phyloP scores from a whole-genome alignment of 1,140 invertebrate genomes.

The Meloidogyne hapla region DNA sequence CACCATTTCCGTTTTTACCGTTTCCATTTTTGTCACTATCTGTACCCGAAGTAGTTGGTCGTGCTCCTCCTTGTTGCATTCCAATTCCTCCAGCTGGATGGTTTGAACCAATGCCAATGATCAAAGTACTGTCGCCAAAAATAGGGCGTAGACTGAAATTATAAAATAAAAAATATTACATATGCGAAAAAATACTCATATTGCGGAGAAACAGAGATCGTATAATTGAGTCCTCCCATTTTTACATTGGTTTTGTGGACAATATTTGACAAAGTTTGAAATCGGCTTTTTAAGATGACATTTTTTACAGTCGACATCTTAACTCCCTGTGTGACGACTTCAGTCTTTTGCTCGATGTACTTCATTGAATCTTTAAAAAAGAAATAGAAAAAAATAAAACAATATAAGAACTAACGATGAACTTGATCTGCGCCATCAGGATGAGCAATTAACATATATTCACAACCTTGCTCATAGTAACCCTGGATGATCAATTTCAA shows the following conservation, averaged over 20 bases:
- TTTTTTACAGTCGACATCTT: background rate
- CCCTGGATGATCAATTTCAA: background rate
- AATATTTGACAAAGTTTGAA: background rate
- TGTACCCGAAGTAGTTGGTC: background rate
- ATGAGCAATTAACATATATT: conserved; percentile 15
- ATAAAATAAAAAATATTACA: background rate
- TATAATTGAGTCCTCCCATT: conserved; percentile 21
- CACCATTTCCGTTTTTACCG: conserved; percentile 1
- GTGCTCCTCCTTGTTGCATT: background rate
- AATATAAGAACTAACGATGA: background rate
- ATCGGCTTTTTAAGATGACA: background rate
- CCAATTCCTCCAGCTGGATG: background rate
- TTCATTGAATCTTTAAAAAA: conserved; percentile 8
- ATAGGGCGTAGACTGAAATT: background rate
- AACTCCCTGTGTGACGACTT: conserved; percentile 7
- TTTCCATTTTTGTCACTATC: conserved; percentile 3
- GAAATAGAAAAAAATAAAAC: too few species aligned
- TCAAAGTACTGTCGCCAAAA: background rate
- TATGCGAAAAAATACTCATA: background rate
- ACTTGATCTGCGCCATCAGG: background rate
- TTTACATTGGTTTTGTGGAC: conserved; percentile 20
- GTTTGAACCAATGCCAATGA: conserved; percentile 13
- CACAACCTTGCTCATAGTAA: background rate
- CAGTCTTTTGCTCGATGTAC: conserved; percentile 4
- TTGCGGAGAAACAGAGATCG: background rate